Conservation (phyloP, 2,888 invertebrate species). For the Andrena camellia region DNA sequence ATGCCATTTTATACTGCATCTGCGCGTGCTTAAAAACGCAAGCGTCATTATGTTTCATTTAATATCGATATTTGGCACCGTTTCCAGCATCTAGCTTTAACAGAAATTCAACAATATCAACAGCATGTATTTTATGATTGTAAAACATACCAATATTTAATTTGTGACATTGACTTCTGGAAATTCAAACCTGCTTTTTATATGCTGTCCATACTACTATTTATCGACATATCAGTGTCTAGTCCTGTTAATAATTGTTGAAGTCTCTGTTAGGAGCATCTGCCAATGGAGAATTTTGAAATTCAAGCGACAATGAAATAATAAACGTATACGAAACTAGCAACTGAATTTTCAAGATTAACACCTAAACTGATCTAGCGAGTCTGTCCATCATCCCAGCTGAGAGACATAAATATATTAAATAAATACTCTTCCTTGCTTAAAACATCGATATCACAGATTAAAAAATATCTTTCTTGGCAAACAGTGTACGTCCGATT, state of each 20-base stretch:
- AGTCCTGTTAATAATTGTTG: slow-evolving; percentile 31
- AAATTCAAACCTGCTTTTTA: not conserved
- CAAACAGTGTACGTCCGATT: not conserved
- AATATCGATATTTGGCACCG: slow-evolving; percentile 31
- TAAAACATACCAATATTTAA: not conserved
- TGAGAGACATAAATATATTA: slow-evolving; percentile 21
- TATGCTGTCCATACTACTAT: slow-evolving; percentile 18
- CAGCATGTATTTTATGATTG: not conserved
- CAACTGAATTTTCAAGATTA: slow-evolving; percentile 9
- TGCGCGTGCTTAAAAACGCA: not conserved
- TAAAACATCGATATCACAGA: slow-evolving; percentile 47
- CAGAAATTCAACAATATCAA: not conserved
- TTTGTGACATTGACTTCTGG: not conserved
- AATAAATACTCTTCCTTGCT: slow-evolving; percentile 38
- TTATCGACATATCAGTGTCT: slow-evolving; percentile 2
- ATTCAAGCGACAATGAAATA: too few species aligned
- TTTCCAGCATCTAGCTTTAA: not conserved
- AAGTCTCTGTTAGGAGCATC: slow-evolving; percentile 3
- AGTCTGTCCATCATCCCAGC: slow-evolving; percentile 12
- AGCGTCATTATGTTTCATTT: not conserved
- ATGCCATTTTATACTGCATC: not conserved
- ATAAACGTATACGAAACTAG: slow-evolving; percentile 1
- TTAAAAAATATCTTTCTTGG: slow-evolving; percentile 30
- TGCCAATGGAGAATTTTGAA: not conserved
- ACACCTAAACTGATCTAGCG: slow-evolving; percentile 42